Evolutionary conservation across 2,888 invertebrate genomes (phyloP).

Genomic region (Idaea aversata): DNA sequence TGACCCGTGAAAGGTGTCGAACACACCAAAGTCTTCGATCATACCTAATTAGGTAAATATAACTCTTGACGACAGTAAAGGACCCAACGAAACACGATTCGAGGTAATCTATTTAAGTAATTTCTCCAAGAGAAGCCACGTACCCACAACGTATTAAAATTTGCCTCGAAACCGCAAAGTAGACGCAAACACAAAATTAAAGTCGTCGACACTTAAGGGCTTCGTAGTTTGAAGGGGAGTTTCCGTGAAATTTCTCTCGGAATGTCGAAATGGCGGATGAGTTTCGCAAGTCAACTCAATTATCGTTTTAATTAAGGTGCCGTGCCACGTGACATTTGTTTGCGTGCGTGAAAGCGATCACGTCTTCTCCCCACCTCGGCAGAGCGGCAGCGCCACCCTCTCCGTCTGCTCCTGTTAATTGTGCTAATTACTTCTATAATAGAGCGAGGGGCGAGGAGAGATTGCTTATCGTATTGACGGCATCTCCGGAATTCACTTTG

Average conservation of each 20-base stretch:
- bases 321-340: constrained; percentile 80
- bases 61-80: constrained; percentile 7
- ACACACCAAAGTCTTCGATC: neutral
- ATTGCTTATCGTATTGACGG: constrained; percentile 79
- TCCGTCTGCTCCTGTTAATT: constrained; percentile 72
- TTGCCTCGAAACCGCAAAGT: constrained; percentile 74
- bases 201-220: constrained; percentile 78
- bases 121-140: constrained; percentile 67
- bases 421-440: constrained; percentile 81
- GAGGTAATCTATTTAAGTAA: constrained; percentile 74
- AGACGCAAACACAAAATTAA: constrained; percentile 79
- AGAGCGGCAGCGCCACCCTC: constrained; percentile 27
- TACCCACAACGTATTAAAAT: constrained; percentile 70
- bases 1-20: neutral
- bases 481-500: constrained; percentile 67
- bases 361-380: constrained; percentile 36
- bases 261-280: constrained; percentile 79
- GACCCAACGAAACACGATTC: constrained; percentile 58
- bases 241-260: constrained; percentile 74
- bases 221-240: constrained; percentile 74
- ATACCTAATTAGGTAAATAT: constrained; percentile 18
- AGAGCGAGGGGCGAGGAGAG: constrained; percentile 71
- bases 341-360: constrained; percentile 79
- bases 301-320: constrained; percentile 81
- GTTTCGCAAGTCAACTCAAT: constrained; percentile 80